Conservation (phyloP, 23 tunicate genomes). For the Diplosoma virens region DNA sequence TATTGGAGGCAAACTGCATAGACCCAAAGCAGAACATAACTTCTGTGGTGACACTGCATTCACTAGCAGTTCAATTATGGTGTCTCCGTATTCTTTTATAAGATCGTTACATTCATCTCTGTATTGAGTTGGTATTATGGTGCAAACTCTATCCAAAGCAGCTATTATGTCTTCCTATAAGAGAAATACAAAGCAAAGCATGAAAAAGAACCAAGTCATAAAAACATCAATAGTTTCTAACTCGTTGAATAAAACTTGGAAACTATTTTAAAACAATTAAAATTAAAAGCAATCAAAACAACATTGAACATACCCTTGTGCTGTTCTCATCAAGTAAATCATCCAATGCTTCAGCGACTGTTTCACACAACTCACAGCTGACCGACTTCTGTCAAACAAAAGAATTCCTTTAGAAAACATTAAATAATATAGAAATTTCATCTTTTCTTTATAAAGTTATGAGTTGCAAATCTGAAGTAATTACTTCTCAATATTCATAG, state of each 20-base stretch:
- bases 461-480: too few species aligned
- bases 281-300: too few species aligned
- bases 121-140: constrained; percentile 29
- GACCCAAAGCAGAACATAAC: constrained; percentile 30
- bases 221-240: too few species aligned
- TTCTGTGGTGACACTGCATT: constrained; percentile 28
- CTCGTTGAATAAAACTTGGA: too few species aligned
- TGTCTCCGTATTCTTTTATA: constrained; percentile 36
- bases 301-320: too few species aligned
- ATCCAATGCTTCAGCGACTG: not conserved
- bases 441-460: too few species aligned
- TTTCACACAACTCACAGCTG: not conserved
- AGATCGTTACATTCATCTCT: constrained; percentile 44
- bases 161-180: constrained; percentile 51
- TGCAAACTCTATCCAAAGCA: constrained; percentile 52
- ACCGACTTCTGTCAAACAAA: not conserved
- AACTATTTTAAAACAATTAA: too few species aligned
- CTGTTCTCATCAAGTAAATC: not conserved
- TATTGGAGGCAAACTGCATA: too few species aligned
- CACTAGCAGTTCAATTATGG: constrained; percentile 26
- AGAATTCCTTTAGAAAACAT: not conserved
- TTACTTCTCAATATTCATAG: too few species aligned
- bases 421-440: too few species aligned
- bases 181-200: too few species aligned
- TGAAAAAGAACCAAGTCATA: too few species aligned